Percentiles rank a stretch among this genome's conserved stretches.
Conservation (phyloP, 2,797 vertebrate genomes). For the Labeo calbasu region DNA sequence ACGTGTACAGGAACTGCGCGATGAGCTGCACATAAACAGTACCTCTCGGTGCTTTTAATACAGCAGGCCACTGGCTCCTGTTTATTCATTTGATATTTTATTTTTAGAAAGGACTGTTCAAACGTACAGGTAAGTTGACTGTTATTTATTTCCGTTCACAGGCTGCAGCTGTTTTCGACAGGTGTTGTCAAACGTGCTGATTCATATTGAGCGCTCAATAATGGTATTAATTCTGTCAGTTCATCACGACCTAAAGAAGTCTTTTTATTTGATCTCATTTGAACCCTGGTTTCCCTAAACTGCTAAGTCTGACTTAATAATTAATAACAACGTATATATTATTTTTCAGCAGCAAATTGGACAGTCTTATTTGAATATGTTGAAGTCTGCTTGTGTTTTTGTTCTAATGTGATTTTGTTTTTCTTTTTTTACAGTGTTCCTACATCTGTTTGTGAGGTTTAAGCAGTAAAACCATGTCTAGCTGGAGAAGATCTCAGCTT, state of each 20-base stretch:
- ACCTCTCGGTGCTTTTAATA: neutral
- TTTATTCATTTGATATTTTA: neutral
- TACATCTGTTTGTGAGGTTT: neutral
- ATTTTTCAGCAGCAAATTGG: neutral
- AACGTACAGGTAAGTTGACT: neutral
- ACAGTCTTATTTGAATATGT: neutral
- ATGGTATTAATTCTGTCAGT: neutral
- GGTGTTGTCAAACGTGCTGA: neutral
- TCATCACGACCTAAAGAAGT: neutral
- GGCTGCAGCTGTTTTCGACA: neutral
- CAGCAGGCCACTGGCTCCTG: conserved; percentile 21
- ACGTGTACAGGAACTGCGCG: conserved; percentile 73
- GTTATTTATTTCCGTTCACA: neutral
- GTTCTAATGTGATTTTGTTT: neutral
- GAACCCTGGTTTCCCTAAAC: neutral
- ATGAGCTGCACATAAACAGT: conserved; percentile 30
- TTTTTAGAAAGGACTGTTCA: neutral
- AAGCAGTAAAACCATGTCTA: conserved; percentile 67
- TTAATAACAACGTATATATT: too few relatives aligned
- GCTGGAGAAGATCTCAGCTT: conserved; percentile 66
- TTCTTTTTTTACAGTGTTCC: conserved; percentile 9
- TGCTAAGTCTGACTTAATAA: neutral
- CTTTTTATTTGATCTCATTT: neutral
- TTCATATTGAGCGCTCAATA: neutral
- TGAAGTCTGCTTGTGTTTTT: neutral